Conservation (phyloP, 2,113 vertebrate genomes). For the Ranitomeya imitator region DNA sequence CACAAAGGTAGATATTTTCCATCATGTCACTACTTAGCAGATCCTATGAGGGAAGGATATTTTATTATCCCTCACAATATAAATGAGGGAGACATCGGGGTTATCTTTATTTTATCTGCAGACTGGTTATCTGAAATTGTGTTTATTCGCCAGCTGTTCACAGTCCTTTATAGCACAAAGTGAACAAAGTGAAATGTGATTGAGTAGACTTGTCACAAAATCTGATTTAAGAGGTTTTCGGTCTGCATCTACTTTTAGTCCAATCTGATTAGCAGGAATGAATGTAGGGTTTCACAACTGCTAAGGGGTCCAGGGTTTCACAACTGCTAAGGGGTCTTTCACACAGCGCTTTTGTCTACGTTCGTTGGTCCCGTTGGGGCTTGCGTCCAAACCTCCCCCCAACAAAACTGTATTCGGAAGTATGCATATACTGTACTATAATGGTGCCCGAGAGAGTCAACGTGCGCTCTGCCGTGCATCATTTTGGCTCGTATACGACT, state of each 20-base stretch:
- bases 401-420: no score
- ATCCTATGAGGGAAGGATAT: not conserved
- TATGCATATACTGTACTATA: no score
- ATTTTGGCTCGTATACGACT: no score
- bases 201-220: not conserved
- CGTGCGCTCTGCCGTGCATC: no score
- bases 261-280: not conserved
- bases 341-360: no score
- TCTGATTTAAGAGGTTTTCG: not conserved
- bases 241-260: not conserved
- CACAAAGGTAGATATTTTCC: not conserved
- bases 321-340: not conserved
- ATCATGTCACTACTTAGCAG: not conserved
- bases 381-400: no score
- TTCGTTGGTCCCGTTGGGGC: no score
- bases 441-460: no score
- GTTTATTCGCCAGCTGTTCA: not conserved
- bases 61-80: not conserved
- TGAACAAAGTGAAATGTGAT: not conserved
- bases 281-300: not conserved
- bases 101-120: not conserved
- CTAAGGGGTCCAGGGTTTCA: not conserved
- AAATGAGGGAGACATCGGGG: not conserved
- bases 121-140: not conserved
- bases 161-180: not conserved